Base-by-base conservation (phyloP, 1,140 invertebrate species). In the Drosophila kepulauana region DNA sequence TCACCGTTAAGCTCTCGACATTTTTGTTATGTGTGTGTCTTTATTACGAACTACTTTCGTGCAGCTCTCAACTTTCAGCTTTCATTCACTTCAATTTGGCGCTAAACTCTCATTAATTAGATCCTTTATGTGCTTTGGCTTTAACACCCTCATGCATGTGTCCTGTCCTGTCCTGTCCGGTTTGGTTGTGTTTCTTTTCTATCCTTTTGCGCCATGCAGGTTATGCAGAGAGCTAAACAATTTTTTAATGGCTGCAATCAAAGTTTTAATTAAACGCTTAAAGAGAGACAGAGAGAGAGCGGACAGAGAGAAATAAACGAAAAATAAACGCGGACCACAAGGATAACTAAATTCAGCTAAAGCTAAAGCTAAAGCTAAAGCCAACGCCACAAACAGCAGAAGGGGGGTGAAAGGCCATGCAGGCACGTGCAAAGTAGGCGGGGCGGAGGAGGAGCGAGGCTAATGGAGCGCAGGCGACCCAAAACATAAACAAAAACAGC, bases 231-330 rank as follows among this genome's bases (percentile, higher is more conserved):
- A 58, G 46, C 38, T 51, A 38, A 54, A 54, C 65, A 30, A 46
- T 45, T 74, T 78, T 66, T 72, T 86, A 86, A 86, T 86, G 75
- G 68, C 71, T 51, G 72, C 82, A 86, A 86, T 87, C 82, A 86
- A 86, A 87, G 79, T 86, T 86, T 86, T 86, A 86, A 86, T 86
- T 87, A 86, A 87, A 87, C 75, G 71, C 82, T 87, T 87, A 62
- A 86, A 87, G 75, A 86, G 72, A 61, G 13, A 38, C 46, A 56
- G 58, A 48, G 11, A n/a, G 20, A 67, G 20, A 49, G 51, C 45
- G 33, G 13, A 69, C 74, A 80, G 59, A 67, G 54, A 15, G 8
- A 13, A 33, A 33, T 8, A 8, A 38, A 38, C 20, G 20, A 38
- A 38, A 38, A 38, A 10, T 3, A 38, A 38, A 38, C 35, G 35